Evolutionary conservation across 2,888 invertebrate genomes (phyloP).

Genomic region (Empis stercorea): DNA sequence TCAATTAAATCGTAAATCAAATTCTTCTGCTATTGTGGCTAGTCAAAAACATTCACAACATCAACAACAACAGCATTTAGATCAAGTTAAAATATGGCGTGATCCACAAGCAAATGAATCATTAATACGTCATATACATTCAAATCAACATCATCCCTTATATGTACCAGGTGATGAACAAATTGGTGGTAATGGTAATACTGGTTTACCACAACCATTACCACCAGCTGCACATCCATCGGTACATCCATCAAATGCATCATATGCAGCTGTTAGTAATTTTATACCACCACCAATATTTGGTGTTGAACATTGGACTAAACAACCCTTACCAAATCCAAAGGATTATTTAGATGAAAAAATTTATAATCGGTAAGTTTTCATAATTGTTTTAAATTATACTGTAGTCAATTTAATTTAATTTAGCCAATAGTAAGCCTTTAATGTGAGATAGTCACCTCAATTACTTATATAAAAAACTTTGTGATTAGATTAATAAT

Average conservation of each 20-base stretch:
- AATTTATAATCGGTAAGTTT: conserved; percentile 1
- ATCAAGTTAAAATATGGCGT: conserved; percentile 7
- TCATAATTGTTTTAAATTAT: background rate
- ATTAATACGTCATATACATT: conserved; percentile 7
- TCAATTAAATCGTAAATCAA: background rate
- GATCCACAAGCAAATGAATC: conserved; percentile 9
- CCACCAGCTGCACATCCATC: background rate
- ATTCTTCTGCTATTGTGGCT: too few relatives aligned
- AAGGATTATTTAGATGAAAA: conserved; percentile 1
- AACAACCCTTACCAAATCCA: background rate
- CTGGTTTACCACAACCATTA: background rate
- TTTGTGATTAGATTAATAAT: too few relatives aligned
- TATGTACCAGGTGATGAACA: background rate
- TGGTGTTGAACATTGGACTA: conserved; percentile 5
- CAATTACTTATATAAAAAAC: too few relatives aligned
- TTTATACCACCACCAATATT: conserved; percentile 2
- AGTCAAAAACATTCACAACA: too few relatives aligned
- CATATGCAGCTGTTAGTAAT: background rate
- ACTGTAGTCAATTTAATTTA: too few relatives aligned
- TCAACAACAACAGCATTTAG: too few relatives aligned
- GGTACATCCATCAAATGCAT: background rate
- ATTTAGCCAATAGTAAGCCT: too few relatives aligned
- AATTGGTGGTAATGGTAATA: background rate
- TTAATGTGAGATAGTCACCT: too few relatives aligned
- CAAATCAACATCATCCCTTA: conserved; percentile 7